Conservation (phyloP, 2,888 invertebrate genomes). For the Nipponacmea schrenckii region DNA sequence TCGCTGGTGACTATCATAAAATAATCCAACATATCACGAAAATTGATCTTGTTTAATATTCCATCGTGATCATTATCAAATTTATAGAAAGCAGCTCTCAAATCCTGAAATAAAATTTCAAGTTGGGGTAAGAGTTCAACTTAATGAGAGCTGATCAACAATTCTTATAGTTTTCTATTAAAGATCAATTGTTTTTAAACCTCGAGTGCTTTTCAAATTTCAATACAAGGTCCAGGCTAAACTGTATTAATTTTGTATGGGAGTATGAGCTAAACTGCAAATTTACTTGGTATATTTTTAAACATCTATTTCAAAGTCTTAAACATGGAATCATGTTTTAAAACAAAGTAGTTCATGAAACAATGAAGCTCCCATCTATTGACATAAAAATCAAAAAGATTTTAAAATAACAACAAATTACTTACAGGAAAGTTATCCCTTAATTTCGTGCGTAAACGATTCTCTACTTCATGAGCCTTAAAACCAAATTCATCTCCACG, state of each 20-base stretch:
- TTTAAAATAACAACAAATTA: conserved; percentile 1
- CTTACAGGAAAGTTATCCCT: conserved; percentile 64
- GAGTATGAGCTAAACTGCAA: too few species aligned
- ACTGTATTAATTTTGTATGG: too few species aligned
- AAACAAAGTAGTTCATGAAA: too few species aligned
- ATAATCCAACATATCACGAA: conserved; percentile 60
- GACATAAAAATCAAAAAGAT: too few species aligned
- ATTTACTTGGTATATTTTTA: too few species aligned
- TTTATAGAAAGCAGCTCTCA: conserved; percentile 64
- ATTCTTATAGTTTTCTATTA: too few species aligned
- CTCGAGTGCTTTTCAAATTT: too few species aligned
- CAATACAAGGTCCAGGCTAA: too few species aligned
- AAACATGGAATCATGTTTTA: too few species aligned
- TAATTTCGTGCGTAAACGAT: conserved; percentile 55
- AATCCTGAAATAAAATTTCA: conserved; percentile 47
- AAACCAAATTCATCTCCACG: conserved; percentile 63
- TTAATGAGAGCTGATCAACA: neutral
- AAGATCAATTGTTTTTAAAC: too few species aligned
- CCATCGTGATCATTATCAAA: conserved; percentile 64
- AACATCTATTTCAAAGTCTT: too few species aligned
- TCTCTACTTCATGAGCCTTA: conserved; percentile 58
- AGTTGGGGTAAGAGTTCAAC: neutral
- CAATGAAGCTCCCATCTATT: too few species aligned
- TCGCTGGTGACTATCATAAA: conserved; percentile 61
- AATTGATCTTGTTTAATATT: conserved; percentile 55